Evolutionary conservation across 2,888 invertebrate species (phyloP), one percentile per base, ranked within the genome.

Genomic region (Leptopilina drosophilae): DNA sequence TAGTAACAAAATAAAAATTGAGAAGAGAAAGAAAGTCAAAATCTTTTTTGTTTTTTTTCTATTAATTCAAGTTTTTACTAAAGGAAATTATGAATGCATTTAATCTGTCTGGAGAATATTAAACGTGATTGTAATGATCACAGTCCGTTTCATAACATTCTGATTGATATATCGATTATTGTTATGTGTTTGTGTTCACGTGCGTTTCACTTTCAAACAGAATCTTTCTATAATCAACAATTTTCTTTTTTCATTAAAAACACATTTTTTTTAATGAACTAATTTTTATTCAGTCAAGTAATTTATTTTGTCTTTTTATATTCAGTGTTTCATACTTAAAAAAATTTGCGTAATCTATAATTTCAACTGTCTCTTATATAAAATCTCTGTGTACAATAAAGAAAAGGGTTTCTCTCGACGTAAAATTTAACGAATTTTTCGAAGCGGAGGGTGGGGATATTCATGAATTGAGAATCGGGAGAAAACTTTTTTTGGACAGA

Each of bases 61-160:
- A 33, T 7, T 9, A 5, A 9, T 7, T 56, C n/a, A 56, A 33
- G 59, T 59, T 73, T 33, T 9, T 73, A 5, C 69, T 26, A 26
- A 53, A 26, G 14, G 33, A 53, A 73, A 33, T 64, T 26, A 53
- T 14, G 53, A 73, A 56, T 76, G 42, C 12, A 62, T 65, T 46
- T 46, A 59, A 33, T 64, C 26, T 53, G 56, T 62, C 56, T 67
- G 62, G 42, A 75, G 59, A 33, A 14, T 76, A 78, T 84, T 84
- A 86, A 89, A 86, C 87, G 86, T 87, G 85, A 89, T 89, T 88
- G 87, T 86, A 85, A 88, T 87, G 88, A 89, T 90, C 89, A 89
- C 89, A 89, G 89, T 88, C 87, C 86, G 87, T 90, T 89, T 84
- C 86, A 80, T 81, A 73, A 73, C 56, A 73, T 73, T 73, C 53